Base-by-base conservation (phyloP, 2,888 invertebrate species). In the Drosophila heteroneura region DNA sequence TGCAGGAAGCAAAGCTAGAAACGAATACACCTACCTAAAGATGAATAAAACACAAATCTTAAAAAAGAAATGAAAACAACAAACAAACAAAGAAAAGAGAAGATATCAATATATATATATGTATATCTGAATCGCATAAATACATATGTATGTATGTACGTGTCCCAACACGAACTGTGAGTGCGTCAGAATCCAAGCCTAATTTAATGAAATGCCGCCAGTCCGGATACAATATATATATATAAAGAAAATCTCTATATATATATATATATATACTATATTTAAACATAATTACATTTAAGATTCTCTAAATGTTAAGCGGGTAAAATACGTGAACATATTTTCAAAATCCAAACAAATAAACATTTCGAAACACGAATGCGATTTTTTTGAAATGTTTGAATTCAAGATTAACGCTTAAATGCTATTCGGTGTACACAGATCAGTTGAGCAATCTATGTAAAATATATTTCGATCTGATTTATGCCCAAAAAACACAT, bases 1-100 rank as follows among this genome's bases (percentile, higher is more conserved):
- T 85, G 89, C 85, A 86, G 89, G 76, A 85, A 76, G 89, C 85
- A 85, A 85, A 85, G 82, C 84, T 89, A 89, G 85, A 89, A 85
- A 85, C 85, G 85, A 89, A 86, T 85, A 85, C 85, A 85, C 85
- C 85, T 85, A 85, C 83, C 88, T 85, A 83, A 78, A 76, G 32
- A 70, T 68, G 62, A 79, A 81, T 22, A 70, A 56, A 56, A 52
- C 68, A 78, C 73, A 75, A 71, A 66, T 35, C 62, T 32, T 79
- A 70, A 70, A 26, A 19, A 35, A 35, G 14, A 39, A 39, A 78
- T 67, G 67, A 39, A 47, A 64, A 62, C 26, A 49, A 61, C 53
- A 26, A 47, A n/a, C 41, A n/a, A 41, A n/a, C 12, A 41, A n/a
- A 41, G n/a, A n/a, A 19, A n/a, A 52, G 14, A 44, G 28, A 61